phyloP scores from a whole-genome alignment of 2,797 vertebrate species.

The Ptychobarbus kaznakovi region DNA sequence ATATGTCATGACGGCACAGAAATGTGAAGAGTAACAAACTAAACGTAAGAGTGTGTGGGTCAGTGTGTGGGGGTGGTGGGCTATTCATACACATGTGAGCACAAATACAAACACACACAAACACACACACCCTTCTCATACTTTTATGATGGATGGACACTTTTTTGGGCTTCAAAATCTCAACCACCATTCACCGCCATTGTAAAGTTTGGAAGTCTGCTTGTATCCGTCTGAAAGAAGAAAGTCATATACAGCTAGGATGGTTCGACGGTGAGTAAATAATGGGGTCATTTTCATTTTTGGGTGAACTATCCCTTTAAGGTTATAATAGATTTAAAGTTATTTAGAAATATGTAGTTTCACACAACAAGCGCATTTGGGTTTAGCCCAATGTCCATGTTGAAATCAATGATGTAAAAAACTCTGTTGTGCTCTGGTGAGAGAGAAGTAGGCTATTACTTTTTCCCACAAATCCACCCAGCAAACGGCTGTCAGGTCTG shows the following conservation, averaged over 20 bases:
- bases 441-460: neutral
- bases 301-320: neutral
- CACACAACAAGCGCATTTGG: neutral
- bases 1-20: too few species aligned
- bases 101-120: too few species aligned
- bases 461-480: slow-evolving; percentile 34
- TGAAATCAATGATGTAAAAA: neutral
- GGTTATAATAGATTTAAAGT: neutral
- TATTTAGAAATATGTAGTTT: neutral
- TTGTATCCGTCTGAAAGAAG: neutral
- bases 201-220: neutral
- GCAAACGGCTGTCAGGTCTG: slow-evolving; percentile 58
- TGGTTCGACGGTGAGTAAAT: neutral
- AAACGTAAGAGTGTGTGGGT: too few species aligned
- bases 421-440: neutral
- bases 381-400: neutral
- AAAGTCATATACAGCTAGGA: neutral
- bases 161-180: neutral
- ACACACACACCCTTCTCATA: too few species aligned
- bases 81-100: too few species aligned
- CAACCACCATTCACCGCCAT: neutral
- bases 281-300: neutral
- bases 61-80: too few species aligned
- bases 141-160: neutral
- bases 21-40: too few species aligned